Evolutionary conservation across 1,140 invertebrate species (phyloP).

Genomic region (Drosophila funebris): DNA sequence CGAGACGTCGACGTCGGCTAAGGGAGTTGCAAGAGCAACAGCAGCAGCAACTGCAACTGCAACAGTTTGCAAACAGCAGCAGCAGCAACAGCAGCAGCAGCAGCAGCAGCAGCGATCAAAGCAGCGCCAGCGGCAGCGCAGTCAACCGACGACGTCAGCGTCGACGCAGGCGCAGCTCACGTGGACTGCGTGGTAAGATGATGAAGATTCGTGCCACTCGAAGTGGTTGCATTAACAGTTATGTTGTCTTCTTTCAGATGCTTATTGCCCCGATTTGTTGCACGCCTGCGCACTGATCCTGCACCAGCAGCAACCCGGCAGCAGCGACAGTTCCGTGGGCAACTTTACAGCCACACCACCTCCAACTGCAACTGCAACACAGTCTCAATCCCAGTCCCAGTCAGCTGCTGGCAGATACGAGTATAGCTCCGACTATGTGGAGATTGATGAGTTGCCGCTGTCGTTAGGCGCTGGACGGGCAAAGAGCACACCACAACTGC

Average conservation of each 20-base stretch:
- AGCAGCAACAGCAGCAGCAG: conserved; percentile 47
- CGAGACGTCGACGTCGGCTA: conserved; percentile 56
- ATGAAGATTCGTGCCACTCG: not conserved
- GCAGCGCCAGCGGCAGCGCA: conserved; percentile 38
- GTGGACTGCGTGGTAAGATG: conserved; percentile 57
- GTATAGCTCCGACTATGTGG: conserved; percentile 78
- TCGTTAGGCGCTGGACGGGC: conserved; percentile 53
- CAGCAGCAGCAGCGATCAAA: conserved; percentile 45
- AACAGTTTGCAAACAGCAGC: conserved; percentile 57
- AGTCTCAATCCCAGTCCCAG: not conserved
- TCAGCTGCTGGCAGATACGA: conserved; percentile 38
- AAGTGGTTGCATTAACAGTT: not conserved
- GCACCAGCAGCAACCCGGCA: conserved; percentile 66
- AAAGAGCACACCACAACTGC: conserved; percentile 75
- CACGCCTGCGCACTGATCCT: conserved; percentile 76
- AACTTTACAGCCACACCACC: conserved; percentile 79
- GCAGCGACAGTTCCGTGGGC: conserved; percentile 76
- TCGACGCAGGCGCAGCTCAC: conserved; percentile 44
- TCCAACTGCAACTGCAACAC: conserved; percentile 17
- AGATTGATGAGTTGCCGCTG: conserved; percentile 75
- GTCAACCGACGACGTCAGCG: conserved; percentile 42
- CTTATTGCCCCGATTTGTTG: conserved; percentile 79
- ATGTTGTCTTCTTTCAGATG: conserved; percentile 46
- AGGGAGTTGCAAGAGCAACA: conserved; percentile 58
- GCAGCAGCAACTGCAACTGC: conserved; percentile 28